Evolutionary conservation across 2,113 vertebrate genomes (phyloP), one percentile per base, ranked within the genome.

Genomic region (Synodontis membranacea): DNA sequence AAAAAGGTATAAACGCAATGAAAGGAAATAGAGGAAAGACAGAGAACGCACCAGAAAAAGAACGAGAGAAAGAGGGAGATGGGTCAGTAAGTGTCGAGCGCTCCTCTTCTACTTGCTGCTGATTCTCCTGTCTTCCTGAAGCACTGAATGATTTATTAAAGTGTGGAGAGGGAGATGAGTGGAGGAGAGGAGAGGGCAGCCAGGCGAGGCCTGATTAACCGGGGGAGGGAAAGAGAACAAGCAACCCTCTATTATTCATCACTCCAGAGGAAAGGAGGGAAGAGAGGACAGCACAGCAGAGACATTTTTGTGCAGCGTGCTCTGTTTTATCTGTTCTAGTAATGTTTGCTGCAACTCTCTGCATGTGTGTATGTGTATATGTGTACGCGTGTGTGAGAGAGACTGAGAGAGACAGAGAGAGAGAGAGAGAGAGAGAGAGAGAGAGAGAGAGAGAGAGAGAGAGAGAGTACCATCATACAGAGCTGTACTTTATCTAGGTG

Each of bases 91-190:
- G 52, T 56, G 76, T 15, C 37, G 50, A 56, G 79, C 68, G 76
- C 89, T 89, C 74, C 85, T 86, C 68, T 87, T 89, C 90, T 90
- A 85, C 87, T 88, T 82, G 80, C 83, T 19, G 9, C 91, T 91
- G 90, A 88, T 85, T 60, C 88, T 90, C 88, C 89, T 90, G 92
- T 93, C 89, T 64, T 94, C 91, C 88, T 90, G 88, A 92, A 92
- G 91, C 84, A 87, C 91, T 92, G 91, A 93, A 94, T 95, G 93
- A 94, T 95, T 95, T 94, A 95, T 95, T 92, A 92, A 93, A 94
- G 91, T 68, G 23, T 42, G 82, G 66, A 74, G 70, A 85, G 83
- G 46, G 58, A 89, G 84, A 86, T 81, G 86, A 90, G 92, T 88
- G 89, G 88, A 90, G 89, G 90, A 89, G 88, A 84, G 90, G 83